Percentiles rank a stretch among this genome's conserved stretches.
These are phyloP conservation scores for Pararge aegeria DNA, from an alignment of 1,140 invertebrate species.

Conservation along the genomic window DNA sequence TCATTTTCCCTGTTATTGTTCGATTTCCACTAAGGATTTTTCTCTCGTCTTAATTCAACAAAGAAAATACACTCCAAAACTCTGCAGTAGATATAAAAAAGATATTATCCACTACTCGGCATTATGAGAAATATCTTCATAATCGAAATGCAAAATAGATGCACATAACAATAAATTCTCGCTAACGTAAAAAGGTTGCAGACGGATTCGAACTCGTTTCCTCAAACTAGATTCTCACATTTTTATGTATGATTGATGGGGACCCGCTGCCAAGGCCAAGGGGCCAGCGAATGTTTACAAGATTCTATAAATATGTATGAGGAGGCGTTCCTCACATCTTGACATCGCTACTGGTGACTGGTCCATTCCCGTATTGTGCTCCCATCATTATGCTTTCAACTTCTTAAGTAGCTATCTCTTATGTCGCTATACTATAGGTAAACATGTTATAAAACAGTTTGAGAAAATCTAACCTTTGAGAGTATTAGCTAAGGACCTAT, in stretches of 20 bases:
- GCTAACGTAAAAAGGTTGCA: constrained; percentile 8
- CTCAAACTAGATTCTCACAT: constrained; percentile 25
- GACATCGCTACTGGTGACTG: constrained; percentile 55
- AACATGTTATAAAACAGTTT: background rate
- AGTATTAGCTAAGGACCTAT: too few relatives aligned
- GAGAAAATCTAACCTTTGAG: too few relatives aligned
- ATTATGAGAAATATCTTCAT: background rate
- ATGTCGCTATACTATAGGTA: constrained; percentile 48
- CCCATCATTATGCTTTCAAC: constrained; percentile 57
- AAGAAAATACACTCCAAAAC: too few relatives aligned
- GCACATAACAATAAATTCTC: constrained; percentile 22
- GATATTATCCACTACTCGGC: background rate
- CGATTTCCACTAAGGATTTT: too few relatives aligned
- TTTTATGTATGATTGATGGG: constrained; percentile 29
- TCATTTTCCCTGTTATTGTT: too few relatives aligned
- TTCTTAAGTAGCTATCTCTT: constrained; percentile 60
- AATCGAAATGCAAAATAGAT: constrained; percentile 25
- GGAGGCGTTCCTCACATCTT: constrained; percentile 52
- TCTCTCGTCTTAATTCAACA: too few relatives aligned
- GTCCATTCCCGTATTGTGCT: constrained; percentile 54
- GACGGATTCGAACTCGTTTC: constrained; percentile 14
- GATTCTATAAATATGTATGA: constrained; percentile 70
- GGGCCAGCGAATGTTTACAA: constrained; percentile 27
- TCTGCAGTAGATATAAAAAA: too few relatives aligned
- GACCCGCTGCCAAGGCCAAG: constrained; percentile 13